phyloP scores from a whole-genome alignment of 2,113 vertebrate species.

The Heterotis niloticus region DNA sequence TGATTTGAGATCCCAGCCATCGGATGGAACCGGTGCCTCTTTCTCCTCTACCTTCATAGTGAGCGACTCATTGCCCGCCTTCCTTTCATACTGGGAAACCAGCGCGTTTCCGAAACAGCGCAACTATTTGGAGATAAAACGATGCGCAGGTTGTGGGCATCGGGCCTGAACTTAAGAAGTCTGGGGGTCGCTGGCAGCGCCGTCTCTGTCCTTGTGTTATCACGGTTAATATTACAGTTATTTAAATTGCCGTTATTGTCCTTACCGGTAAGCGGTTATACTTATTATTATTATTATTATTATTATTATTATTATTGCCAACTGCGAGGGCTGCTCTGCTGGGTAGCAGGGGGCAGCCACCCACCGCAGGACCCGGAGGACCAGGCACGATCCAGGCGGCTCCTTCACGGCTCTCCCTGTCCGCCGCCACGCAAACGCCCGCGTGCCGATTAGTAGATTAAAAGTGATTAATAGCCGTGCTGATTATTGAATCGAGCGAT shows the following conservation, averaged over 20 bases:
- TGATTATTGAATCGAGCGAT: slow-evolving; percentile 58
- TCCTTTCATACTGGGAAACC: slow-evolving; percentile 6
- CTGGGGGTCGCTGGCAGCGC: neutral
- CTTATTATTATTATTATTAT: neutral
- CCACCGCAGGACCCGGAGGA: slow-evolving; percentile 36
- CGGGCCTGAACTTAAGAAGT: neutral
- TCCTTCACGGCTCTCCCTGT: slow-evolving; percentile 28
- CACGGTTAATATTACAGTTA: neutral
- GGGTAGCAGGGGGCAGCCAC: slow-evolving; percentile 1
- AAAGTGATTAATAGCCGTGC: slow-evolving; percentile 59
- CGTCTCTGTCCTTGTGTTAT: neutral
- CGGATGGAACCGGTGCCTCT: slow-evolving; percentile 43
- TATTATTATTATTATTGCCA: neutral
- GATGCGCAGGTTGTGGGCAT: too few relatives aligned
- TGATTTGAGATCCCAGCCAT: slow-evolving; percentile 86
- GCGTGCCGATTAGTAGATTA: slow-evolving; percentile 57
- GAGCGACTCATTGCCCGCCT: slow-evolving; percentile 28
- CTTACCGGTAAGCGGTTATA: neutral
- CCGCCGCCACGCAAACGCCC: slow-evolving; percentile 39
- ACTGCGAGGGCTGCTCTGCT: neutral
- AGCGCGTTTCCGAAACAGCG: neutral
- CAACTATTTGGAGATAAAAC: slow-evolving; percentile 1
- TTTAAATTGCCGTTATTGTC: neutral
- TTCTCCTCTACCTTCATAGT: slow-evolving; percentile 26
- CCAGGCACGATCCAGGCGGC: slow-evolving; percentile 30